phyloP scores from a whole-genome alignment of 2,888 invertebrate species.

The Nesidiocoris tenuis region DNA sequence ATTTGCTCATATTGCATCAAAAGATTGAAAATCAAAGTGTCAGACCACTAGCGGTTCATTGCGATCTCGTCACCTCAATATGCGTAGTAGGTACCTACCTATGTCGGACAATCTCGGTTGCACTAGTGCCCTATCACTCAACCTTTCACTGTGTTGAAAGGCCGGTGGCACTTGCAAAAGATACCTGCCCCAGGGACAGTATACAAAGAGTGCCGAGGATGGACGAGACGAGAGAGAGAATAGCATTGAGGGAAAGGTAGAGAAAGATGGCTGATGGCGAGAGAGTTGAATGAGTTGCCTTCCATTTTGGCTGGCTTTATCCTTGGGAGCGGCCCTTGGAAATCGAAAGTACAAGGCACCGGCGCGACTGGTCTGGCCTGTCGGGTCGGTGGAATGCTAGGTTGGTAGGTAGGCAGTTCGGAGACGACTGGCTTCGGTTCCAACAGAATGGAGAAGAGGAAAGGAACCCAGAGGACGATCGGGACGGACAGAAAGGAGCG shows the following conservation, averaged over 20 bases:
- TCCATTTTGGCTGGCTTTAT: neutral
- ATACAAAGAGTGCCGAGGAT: neutral
- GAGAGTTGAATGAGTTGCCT: neutral
- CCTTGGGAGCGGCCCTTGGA: conserved; percentile 30
- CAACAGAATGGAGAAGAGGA: neutral
- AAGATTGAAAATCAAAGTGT: too few relatives aligned
- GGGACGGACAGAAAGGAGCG: neutral
- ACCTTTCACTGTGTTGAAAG: neutral
- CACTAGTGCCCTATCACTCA: neutral
- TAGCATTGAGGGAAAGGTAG: neutral
- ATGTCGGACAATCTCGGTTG: neutral
- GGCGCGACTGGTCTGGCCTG: neutral
- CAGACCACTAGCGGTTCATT: too few relatives aligned
- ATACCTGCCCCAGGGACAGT: neutral
- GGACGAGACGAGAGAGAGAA: neutral
- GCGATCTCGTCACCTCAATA: too few relatives aligned
- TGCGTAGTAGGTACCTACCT: too few relatives aligned
- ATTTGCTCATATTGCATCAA: too few relatives aligned
- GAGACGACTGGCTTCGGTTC: too few relatives aligned
- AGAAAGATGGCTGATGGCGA: neutral
- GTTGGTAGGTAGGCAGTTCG: neutral
- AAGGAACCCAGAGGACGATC: neutral
- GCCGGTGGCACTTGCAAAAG: neutral
- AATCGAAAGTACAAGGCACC: conserved; percentile 14
- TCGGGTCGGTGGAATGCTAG: neutral